Base-by-base conservation (phyloP, 2,888 invertebrate genomes). In the Ormyrus rosae region DNA sequence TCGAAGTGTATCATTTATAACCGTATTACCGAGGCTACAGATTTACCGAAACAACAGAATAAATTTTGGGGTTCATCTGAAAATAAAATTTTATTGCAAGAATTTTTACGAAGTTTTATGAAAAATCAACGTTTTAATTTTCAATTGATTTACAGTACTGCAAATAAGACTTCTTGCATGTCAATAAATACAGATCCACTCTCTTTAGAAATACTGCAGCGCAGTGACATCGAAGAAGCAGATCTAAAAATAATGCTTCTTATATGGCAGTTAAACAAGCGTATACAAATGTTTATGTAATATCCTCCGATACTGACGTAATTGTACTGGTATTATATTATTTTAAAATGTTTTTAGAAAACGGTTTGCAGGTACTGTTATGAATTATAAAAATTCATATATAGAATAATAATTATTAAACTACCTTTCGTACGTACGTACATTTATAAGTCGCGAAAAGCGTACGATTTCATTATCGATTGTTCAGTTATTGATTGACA, bases 221-320 rank as follows among this genome's bases (percentile, higher is more conserved):
- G 72, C 1, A 4, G 0, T 53, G 53, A 72, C 5, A 50, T 72
- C 8, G 53, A 72, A 72, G 72, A 72, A 51, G 72, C 72, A 11
- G 63, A 72, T 53, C 1, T 51, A 8, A 73, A 73, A 56, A 63
- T 73, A n/a, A 64, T 64, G 3, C 1, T 60, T 48, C 71, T 60
- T 13, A 13, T 60, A 4, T 10, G 60, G 48, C 71, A 71, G 45
- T 4, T 1, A 9, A 63, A 10, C 63, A 48, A 46, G 34, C 13
- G 6, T 68, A 46, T 1, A 68, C 7, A n/a, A 68, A 53, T 7
- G 6, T 9, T 6, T 68, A 53, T 53, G 9, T 68, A 4, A 19
- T 68, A 13, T 68, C 68, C 1, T 55, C 68, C 19, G 68, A 68
- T 45, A 68, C 68, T 1, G 68, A 68, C 19, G 55, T 68, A 1